Percentiles rank a stretch among this genome's conserved stretches.
Conservation (phyloP, 2,113 vertebrate genomes). For the Zosterops japonicus region DNA sequence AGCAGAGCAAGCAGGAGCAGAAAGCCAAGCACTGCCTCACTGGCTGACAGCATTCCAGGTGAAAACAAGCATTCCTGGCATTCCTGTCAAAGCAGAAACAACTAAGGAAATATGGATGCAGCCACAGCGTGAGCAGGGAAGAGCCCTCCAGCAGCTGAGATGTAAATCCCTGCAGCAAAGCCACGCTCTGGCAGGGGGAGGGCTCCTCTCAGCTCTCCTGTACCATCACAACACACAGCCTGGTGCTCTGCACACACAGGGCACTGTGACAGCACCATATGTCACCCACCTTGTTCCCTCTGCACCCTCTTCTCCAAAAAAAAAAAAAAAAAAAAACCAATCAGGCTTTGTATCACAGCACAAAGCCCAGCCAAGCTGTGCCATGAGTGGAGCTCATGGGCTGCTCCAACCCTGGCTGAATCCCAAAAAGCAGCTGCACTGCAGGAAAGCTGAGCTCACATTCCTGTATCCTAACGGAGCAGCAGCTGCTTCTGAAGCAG, state of each 20-base stretch:
- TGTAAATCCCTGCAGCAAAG: neutral
- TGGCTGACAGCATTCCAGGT: neutral
- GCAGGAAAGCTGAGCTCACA: neutral
- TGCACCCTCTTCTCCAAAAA: neutral
- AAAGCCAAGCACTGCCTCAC: neutral
- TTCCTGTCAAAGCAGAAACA: neutral
- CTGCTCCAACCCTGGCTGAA: neutral
- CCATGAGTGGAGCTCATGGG: neutral
- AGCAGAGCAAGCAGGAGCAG: neutral
- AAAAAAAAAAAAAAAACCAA: neutral
- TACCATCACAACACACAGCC: neutral
- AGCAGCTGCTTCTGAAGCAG: neutral
- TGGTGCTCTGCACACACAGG: neutral
- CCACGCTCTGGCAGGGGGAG: neutral
- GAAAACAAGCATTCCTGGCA: neutral
- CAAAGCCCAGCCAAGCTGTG: neutral
- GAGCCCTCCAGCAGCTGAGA: neutral
- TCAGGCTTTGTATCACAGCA: neutral
- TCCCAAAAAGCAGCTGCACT: neutral
- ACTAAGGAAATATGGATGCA: neutral
- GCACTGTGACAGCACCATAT: neutral
- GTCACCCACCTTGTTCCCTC: neutral
- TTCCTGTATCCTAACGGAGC: neutral
- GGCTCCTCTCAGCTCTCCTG: neutral
- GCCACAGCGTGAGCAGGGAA: accelerated